These are phyloP conservation scores for Euwallacea similis DNA, from an alignment of 1,140 invertebrate genomes.

Conservation along the genomic window DNA sequence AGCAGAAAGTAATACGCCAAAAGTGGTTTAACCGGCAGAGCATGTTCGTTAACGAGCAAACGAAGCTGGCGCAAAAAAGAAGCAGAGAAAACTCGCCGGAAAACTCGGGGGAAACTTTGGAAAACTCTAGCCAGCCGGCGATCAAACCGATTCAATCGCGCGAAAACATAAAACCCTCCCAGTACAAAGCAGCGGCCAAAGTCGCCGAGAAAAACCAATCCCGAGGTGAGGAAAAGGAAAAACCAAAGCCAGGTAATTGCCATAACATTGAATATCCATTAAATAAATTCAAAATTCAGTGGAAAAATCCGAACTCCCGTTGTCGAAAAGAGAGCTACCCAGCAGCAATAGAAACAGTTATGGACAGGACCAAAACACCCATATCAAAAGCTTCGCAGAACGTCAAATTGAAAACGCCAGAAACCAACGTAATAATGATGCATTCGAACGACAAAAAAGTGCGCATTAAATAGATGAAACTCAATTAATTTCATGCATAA, in stretches of 20 bases:
- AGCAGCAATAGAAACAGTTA: background rate
- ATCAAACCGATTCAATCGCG: too few relatives aligned
- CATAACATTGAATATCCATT: too few relatives aligned
- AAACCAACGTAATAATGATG: slow-evolving; percentile 8
- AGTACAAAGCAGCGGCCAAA: background rate
- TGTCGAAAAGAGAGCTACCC: slow-evolving; percentile 1
- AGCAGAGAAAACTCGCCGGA: background rate
- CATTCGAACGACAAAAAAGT: background rate
- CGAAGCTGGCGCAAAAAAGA: slow-evolving; percentile 15
- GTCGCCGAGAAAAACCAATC: background rate
- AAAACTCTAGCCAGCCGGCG: background rate
- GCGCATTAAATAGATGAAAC: too few relatives aligned
- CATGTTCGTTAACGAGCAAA: slow-evolving; percentile 22
- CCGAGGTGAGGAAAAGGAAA: too few relatives aligned
- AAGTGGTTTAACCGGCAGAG: slow-evolving; percentile 30
- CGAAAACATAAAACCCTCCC: background rate
- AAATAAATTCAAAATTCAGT: too few relatives aligned
- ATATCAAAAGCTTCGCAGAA: slow-evolving; percentile 18
- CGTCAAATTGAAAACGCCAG: slow-evolving; percentile 21
- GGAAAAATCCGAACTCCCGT: background rate
- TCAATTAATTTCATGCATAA: too few relatives aligned
- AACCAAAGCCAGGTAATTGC: too few relatives aligned
- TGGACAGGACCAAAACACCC: background rate
- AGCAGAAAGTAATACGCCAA: slow-evolving; percentile 30
- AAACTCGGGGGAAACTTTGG: background rate